phyloP scores from a whole-genome alignment of 1,140 invertebrate genomes.

The Ctenoplectra terminalis region DNA sequence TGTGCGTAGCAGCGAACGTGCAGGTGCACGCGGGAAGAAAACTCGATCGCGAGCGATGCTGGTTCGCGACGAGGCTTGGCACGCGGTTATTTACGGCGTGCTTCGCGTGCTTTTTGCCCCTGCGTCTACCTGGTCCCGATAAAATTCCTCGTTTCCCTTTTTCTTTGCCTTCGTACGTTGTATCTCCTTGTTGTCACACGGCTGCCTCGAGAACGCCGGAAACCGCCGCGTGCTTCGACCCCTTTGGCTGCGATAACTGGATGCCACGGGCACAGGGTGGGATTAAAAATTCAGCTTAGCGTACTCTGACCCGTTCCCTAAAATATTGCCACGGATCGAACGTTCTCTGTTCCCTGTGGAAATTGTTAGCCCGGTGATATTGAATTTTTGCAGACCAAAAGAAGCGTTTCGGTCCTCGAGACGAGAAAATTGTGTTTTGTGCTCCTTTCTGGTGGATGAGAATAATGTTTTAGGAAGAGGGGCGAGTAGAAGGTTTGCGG shows the following conservation, averaged over 20 bases:
- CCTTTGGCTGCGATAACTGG: constrained; percentile 55
- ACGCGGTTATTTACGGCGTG: constrained; percentile 62
- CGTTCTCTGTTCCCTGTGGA: not conserved
- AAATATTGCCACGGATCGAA: not conserved
- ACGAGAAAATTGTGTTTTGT: constrained; percentile 42
- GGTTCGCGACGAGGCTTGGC: constrained; percentile 4
- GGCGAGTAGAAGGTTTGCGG: too few relatives aligned
- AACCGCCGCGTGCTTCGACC: constrained; percentile 29
- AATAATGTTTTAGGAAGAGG: too few relatives aligned
- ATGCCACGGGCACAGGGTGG: constrained; percentile 25
- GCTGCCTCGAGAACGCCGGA: not conserved
- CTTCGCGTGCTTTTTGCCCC: constrained; percentile 54
- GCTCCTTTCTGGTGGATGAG: too few relatives aligned
- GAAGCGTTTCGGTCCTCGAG: constrained; percentile 22
- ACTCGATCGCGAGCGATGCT: constrained; percentile 39
- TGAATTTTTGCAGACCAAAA: not conserved
- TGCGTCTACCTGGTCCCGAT: constrained; percentile 42
- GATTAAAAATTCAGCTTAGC: constrained; percentile 60
- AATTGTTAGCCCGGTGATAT: not conserved
- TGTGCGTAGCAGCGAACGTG: constrained; percentile 4
- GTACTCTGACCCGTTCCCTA: not conserved
- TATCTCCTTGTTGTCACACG: constrained; percentile 15
- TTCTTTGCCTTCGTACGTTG: not conserved
- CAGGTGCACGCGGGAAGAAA: constrained; percentile 46
- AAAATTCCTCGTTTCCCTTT: constrained; percentile 37